phyloP scores from a whole-genome alignment of 2,888 invertebrate genomes.

The Pediacus dermestoides region DNA sequence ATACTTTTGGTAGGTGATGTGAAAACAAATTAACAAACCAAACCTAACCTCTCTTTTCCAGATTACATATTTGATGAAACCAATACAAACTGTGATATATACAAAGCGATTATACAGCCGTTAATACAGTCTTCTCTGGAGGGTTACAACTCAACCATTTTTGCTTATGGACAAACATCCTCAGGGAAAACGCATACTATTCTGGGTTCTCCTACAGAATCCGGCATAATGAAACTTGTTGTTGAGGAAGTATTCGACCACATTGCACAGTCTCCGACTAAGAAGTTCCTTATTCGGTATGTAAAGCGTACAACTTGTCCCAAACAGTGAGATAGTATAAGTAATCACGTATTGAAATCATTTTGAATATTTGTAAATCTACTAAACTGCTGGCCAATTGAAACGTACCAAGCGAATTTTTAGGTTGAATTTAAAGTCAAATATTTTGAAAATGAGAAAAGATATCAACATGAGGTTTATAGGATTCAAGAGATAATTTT shows the following conservation, averaged over 20 bases:
- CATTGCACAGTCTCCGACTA: constrained; percentile 59
- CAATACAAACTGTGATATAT: constrained; percentile 61
- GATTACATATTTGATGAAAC: constrained; percentile 69
- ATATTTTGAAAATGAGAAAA: too few species aligned
- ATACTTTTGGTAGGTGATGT: constrained; percentile 48
- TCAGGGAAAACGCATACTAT: constrained; percentile 86
- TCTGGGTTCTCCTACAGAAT: constrained; percentile 66
- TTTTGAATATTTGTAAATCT: too few species aligned
- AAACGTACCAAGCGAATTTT: too few species aligned
- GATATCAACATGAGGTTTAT: too few species aligned
- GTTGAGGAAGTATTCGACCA: constrained; percentile 67
- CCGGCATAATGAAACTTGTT: constrained; percentile 73
- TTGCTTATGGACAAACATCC: constrained; percentile 89
- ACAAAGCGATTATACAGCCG: constrained; percentile 64
- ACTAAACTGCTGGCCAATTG: too few species aligned
- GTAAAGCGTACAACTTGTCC: too few species aligned
- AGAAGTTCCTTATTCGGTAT: constrained; percentile 72
- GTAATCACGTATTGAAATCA: too few species aligned
- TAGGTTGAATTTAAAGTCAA: too few species aligned
- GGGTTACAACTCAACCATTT: constrained; percentile 83
- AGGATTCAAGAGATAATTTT: too few species aligned
- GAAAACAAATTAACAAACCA: neutral
- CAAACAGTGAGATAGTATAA: too few species aligned
- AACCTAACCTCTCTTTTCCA: constrained; percentile 46
- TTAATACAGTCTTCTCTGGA: constrained; percentile 68